Conservation (phyloP, 2,113 vertebrate species). For the Piaya cayana region DNA sequence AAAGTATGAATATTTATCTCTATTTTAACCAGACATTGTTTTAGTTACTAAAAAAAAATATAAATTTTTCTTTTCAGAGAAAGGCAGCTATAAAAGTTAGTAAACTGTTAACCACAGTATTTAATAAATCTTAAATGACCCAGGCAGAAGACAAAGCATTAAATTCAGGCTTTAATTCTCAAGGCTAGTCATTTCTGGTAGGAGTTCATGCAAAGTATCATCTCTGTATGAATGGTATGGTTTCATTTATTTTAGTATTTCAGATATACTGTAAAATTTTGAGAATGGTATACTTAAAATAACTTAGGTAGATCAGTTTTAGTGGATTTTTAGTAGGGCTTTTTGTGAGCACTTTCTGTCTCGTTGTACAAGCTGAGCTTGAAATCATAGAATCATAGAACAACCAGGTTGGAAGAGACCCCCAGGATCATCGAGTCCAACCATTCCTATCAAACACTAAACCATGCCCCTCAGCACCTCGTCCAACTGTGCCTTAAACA, state of each 20-base stretch:
- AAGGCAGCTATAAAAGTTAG: background rate
- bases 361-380: background rate
- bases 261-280: background rate
- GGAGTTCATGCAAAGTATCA: background rate
- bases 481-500: too few relatives aligned
- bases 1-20: background rate
- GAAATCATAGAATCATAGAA: too few relatives aligned
- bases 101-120: background rate
- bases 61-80: background rate
- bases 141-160: background rate
- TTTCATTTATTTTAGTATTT: background rate
- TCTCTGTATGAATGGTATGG: background rate
- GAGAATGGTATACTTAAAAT: background rate
- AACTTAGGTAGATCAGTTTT: background rate
- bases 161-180: background rate
- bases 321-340: fast-evolving
- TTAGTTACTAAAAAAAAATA: background rate
- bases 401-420: too few relatives aligned
- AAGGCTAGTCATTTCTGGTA: background rate
- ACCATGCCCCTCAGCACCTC: too few relatives aligned
- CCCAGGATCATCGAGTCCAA: too few relatives aligned
- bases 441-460: too few relatives aligned
- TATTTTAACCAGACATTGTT: background rate
- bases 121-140: conserved; percentile 5
- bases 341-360: background rate